Conservation (phyloP, 2,113 vertebrate genomes). For the Ibidorhyncha struthersii region DNA sequence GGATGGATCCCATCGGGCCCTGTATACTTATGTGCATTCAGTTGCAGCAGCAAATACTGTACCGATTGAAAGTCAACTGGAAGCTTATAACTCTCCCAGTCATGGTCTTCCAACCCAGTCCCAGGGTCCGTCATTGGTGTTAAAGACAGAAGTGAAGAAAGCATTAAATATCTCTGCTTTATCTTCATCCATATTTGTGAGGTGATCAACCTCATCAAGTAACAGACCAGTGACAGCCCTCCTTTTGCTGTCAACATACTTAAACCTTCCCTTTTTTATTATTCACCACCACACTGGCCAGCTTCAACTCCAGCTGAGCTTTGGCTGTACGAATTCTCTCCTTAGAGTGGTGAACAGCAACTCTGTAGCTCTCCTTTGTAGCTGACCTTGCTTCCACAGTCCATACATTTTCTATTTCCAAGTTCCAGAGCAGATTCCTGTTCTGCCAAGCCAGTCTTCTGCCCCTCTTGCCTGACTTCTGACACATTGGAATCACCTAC, state of each 20-base stretch:
- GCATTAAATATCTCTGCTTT: neutral
- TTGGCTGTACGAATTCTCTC: fast-evolving
- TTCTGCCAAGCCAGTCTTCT: neutral
- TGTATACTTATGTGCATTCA: neutral
- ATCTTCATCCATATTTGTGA: neutral
- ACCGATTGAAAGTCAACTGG: neutral
- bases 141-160: neutral
- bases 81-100: neutral
- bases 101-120: neutral
- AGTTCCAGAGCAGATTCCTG: neutral
- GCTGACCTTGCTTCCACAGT: neutral
- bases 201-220: neutral
- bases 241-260: neutral
- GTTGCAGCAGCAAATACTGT: neutral
- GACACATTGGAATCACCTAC: neutral
- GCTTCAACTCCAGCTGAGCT: neutral
- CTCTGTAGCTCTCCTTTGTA: neutral
- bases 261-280: neutral
- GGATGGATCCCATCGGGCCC: fast-evolving
- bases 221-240: neutral
- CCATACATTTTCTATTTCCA: neutral
- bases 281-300: neutral
- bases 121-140: fast-evolving
- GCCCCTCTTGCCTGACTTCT: neutral
- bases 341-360: neutral